Conservation (phyloP, 2,797 vertebrate genomes). For the Poecilia gillii region DNA sequence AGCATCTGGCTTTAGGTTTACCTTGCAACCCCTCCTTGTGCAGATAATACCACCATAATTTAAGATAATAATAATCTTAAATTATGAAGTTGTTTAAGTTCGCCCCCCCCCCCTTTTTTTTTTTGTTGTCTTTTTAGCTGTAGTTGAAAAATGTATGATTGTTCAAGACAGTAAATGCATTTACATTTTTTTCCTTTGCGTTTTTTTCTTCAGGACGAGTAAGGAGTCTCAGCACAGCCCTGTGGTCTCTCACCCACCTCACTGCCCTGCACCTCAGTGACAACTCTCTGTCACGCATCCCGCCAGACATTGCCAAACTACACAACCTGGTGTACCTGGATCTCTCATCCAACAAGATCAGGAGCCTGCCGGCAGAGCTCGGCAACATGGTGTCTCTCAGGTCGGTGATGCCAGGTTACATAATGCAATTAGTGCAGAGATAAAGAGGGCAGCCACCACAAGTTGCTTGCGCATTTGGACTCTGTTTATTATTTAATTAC, state of each 20-base stretch:
- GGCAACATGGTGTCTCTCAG: conserved; percentile 99
- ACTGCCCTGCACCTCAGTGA: conserved; percentile 98
- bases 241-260: conserved; percentile 97
- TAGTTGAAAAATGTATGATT: not conserved
- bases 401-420: conserved; percentile 67
- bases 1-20: not conserved
- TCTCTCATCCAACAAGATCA: conserved; percentile 98
- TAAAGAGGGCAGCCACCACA: not conserved
- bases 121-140: not conserved
- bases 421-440: not conserved
- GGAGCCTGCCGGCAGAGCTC: conserved; percentile 98
- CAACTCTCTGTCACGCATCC: conserved; percentile 97
- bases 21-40: not conserved
- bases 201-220: conserved; percentile 87
- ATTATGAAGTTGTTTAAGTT: not conserved
- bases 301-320: conserved; percentile 99
- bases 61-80: not conserved
- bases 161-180: not conserved
- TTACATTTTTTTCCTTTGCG: not conserved
- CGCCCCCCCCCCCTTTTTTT: too few relatives aligned
- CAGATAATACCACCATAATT: not conserved
- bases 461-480: not conserved
- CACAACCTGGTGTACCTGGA: conserved; percentile 98
- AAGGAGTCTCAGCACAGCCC: conserved; percentile 93
- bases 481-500: not conserved